phyloP scores from a whole-genome alignment of 2,888 invertebrate species.

The Lepeophtheirus nordmannii region DNA sequence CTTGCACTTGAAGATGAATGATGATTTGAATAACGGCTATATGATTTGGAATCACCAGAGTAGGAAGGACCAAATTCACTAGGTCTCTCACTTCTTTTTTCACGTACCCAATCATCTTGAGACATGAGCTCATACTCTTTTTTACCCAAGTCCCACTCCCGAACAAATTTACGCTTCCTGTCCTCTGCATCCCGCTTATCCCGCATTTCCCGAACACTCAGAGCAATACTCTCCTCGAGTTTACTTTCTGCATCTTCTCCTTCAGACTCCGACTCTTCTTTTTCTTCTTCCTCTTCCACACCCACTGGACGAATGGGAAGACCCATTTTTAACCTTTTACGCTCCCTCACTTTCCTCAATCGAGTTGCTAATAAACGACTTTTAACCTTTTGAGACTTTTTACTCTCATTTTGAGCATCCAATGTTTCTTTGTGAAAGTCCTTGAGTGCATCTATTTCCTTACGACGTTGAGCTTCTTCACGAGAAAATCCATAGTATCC shows the following conservation, averaged over 20 bases:
- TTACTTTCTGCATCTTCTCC: not conserved
- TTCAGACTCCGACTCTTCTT: not conserved
- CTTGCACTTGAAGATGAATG: no score
- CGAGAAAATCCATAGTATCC: conserved; percentile 80
- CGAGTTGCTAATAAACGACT: conserved; percentile 31
- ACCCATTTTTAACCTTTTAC: conserved; percentile 31
- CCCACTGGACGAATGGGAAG: conserved; percentile 28
- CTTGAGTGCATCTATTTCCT: conserved; percentile 62
- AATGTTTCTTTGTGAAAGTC: conserved; percentile 54
- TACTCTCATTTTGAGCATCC: conserved; percentile 38
- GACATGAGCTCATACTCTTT: conserved; percentile 18
- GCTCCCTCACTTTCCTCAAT: conserved; percentile 34
- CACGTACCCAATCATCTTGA: conserved; percentile 19
- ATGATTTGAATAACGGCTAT: no score
- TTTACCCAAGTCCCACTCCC: conserved; percentile 23
- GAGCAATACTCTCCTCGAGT: not conserved
- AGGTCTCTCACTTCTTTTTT: conserved; percentile 46
- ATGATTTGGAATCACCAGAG: not conserved
- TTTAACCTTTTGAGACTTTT: conserved; percentile 40
- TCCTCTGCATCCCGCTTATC: conserved; percentile 10
- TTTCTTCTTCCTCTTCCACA: conserved; percentile 23
- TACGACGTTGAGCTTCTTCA: conserved; percentile 57
- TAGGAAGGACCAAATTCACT: conserved; percentile 60
- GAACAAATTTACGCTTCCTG: not conserved
- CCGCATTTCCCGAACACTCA: not conserved